These are phyloP conservation scores for Nymphalis urticae DNA, from an alignment of 2,888 invertebrate genomes.

Conservation along the genomic window DNA sequence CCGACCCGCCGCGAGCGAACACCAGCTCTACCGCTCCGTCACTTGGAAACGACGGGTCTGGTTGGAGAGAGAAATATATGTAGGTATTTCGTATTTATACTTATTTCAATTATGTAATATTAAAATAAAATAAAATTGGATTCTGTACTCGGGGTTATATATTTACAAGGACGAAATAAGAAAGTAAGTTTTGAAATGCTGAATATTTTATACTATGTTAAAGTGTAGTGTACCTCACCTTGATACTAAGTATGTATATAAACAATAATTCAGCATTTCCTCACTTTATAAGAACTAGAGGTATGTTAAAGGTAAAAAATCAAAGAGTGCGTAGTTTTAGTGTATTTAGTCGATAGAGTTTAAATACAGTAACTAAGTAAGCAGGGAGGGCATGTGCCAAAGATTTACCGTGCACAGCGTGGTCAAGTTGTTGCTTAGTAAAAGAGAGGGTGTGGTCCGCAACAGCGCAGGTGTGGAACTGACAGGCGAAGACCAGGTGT, in stretches of 20 bases:
- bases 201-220: too few species aligned
- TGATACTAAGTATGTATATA: too few species aligned
- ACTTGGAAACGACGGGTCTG: conserved; percentile 90
- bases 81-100: too few species aligned
- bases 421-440: conserved; percentile 92
- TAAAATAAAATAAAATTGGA: too few species aligned
- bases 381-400: conserved; percentile 28
- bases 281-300: not conserved
- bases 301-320: not conserved
- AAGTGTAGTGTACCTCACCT: too few species aligned
- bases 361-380: conserved; percentile 5
- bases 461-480: conserved; percentile 97
- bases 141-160: not conserved
- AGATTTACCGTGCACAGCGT: conserved; percentile 87
- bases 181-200: not conserved
- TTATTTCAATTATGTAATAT: too few species aligned
- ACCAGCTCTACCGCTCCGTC: conserved; percentile 92
- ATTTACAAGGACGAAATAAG: not conserved
- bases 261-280: not conserved
- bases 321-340: conserved; percentile 3
- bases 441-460: conserved; percentile 92
- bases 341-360: conserved; percentile 8
- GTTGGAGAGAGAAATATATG: not conserved
- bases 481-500: conserved; percentile 91
- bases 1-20: conserved; percentile 83